Evolutionary conservation across 2,797 vertebrate species (phyloP).

Genomic region (Kryptopterus vitreolus): DNA sequence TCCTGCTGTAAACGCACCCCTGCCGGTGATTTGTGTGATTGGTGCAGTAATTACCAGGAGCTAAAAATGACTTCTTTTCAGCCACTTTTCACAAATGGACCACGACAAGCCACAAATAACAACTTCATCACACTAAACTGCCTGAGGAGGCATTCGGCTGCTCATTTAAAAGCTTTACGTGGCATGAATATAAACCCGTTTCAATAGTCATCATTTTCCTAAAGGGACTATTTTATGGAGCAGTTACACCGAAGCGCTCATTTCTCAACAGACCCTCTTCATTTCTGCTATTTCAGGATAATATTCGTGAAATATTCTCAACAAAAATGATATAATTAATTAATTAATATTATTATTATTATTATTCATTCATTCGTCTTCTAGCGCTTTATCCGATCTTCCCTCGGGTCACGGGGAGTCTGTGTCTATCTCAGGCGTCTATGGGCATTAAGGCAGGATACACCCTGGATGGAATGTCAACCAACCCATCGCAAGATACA

Average conservation of each 20-base stretch:
- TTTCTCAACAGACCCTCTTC: neutral
- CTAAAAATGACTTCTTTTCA: slow-evolving; percentile 8
- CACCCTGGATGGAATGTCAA: too few relatives aligned
- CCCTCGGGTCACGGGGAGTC: too few relatives aligned
- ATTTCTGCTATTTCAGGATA: neutral
- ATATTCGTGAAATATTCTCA: neutral
- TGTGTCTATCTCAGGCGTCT: too few relatives aligned
- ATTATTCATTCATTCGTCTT: too few relatives aligned
- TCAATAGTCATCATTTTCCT: slow-evolving; percentile 3
- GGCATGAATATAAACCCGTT: neutral
- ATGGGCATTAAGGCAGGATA: too few relatives aligned
- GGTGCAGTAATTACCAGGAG: slow-evolving; percentile 7
- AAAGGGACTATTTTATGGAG: neutral
- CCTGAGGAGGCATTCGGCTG: neutral
- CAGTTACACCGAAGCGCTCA: neutral
- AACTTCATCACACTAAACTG: slow-evolving; percentile 22
- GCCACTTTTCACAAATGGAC: slow-evolving; percentile 11
- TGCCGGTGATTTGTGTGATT: slow-evolving; percentile 25
- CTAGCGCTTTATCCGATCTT: too few relatives aligned
- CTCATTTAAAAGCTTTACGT: slow-evolving; percentile 6
- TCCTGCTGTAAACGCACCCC: neutral
- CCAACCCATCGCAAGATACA: too few relatives aligned
- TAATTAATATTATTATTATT: too few relatives aligned
- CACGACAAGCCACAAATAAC: slow-evolving; percentile 11
- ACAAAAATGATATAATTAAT: too few relatives aligned